Conservation (phyloP, 2,113 vertebrate genomes). For the Alligator sinensis region DNA sequence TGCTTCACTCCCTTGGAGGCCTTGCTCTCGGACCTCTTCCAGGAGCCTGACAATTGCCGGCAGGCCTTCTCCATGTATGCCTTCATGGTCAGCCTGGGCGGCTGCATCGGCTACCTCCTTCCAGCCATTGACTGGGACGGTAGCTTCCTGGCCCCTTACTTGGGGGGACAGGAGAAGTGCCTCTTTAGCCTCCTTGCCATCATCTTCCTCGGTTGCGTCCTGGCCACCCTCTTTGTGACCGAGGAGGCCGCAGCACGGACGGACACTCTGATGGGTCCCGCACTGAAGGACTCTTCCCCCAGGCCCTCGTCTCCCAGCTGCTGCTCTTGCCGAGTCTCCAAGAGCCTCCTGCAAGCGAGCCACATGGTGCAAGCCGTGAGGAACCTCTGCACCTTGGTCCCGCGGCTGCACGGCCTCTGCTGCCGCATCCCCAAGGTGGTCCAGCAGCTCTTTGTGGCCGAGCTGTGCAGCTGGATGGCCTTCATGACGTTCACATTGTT, state of each 20-base stretch:
- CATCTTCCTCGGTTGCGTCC: conserved; percentile 84
- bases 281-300: neutral
- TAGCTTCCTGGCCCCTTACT: conserved; percentile 77
- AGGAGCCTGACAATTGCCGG: conserved; percentile 83
- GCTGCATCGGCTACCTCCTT: conserved; percentile 88
- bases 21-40: conserved; percentile 88
- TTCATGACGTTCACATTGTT: conserved; percentile 91
- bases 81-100: conserved; percentile 89
- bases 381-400: conserved; percentile 71
- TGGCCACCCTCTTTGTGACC: conserved; percentile 81
- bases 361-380: conserved; percentile 10
- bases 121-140: conserved; percentile 86
- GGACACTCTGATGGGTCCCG: neutral
- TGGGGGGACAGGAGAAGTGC: conserved; percentile 86
- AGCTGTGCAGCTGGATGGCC: conserved; percentile 91
- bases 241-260: conserved; percentile 72
- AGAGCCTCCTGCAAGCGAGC: conserved; percentile 15
- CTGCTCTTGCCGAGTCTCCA: conserved; percentile 50
- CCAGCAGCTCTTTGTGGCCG: conserved; percentile 84
- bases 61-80: conserved; percentile 88
- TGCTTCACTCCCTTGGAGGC: conserved; percentile 90
- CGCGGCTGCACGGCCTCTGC: conserved; percentile 77
- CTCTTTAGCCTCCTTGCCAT: conserved; percentile 85
- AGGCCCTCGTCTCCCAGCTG: neutral
- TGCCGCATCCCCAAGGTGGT: conserved; percentile 82